Percentiles rank a stretch among this genome's conserved stretches.
phyloP scores from a whole-genome alignment of 1,140 invertebrate species.

The Drosophila bifasciata region DNA sequence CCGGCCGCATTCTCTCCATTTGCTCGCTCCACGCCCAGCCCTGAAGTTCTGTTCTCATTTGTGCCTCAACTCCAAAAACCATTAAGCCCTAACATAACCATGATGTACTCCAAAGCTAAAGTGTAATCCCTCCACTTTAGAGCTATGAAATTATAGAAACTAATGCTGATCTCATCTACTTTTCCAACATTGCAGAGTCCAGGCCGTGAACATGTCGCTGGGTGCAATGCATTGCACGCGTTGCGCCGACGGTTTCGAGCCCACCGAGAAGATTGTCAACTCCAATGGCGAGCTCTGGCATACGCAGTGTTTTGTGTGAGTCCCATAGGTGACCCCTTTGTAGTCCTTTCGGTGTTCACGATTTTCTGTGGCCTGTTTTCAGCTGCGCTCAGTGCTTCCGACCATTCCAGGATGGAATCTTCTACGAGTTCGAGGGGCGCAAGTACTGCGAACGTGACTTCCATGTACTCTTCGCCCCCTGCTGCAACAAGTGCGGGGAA shows the following conservation, averaged over 20 bases:
- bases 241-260: conserved; percentile 96
- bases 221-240: conserved; percentile 96
- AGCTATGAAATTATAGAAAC: not conserved
- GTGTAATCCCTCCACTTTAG: conserved; percentile 50
- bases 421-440: conserved; percentile 99
- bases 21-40: conserved; percentile 31
- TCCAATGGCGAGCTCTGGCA: conserved; percentile 99
- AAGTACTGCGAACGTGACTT: conserved; percentile 99
- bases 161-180: conserved; percentile 3
- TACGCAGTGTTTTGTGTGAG: conserved; percentile 99
- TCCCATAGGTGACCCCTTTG: not conserved
- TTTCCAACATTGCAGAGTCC: conserved; percentile 62
- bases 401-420: conserved; percentile 98
- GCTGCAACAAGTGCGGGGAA: conserved; percentile 98
- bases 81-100: conserved; percentile 32
- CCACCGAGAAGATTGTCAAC: conserved; percentile 99
- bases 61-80: not conserved
- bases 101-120: conserved; percentile 77
- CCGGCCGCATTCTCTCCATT: conserved; percentile 48
- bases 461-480: conserved; percentile 98
- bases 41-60: conserved; percentile 24
- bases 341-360: not conserved
- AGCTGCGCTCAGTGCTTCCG: conserved; percentile 99
- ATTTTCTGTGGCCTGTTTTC: conserved; percentile 37
- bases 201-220: conserved; percentile 88